Evolutionary conservation across 2,113 vertebrate genomes (phyloP), one percentile per base, ranked within the genome.

Genomic region (Neolamprologus sp.): DNA sequence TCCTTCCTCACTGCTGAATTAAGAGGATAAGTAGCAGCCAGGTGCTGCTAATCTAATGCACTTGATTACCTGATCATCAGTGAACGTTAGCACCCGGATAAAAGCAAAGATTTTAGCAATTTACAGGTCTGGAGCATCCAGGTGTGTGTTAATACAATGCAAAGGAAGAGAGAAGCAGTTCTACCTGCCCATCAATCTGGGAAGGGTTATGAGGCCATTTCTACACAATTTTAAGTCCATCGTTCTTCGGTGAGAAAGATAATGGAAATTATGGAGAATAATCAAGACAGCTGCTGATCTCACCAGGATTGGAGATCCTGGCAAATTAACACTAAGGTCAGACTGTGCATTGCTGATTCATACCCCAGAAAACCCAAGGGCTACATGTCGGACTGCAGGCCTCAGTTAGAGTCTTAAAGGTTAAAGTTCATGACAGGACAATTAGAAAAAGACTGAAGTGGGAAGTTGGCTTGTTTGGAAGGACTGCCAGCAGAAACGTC

Each of bases 41-140:
- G 13, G 37, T 42, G 65, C n/a, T 45, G 37, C 65, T 45, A 73
- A 73, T 73, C 65, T 45, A 73, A 45, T 73, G 3, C 37, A 73
- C n/a, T 26, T 45, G 37, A 16, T 73, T 73, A 4, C 37, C 37
- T 26, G 37, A 45, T 73, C 5, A 45, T 73, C 37, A 73, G n/a
- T 9, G 7, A 10, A 42, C 0, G 1, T 42, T 40, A 42, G 35
- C 37, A 42, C 7, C 65, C 0, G 0, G n/a, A 6, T 26, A 42
- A 71, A 71, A 71, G 65, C 37, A 42, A 40, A 42, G 35, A 9
- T 42, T 42, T 42, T 42, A 3, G n/a, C 37, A 71, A 6, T 26
- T 71, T 71, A 6, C 21, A 42, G 37, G 37, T 42, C 65, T 42
- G 37, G n/a, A 71, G 21, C 13, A 26, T 73, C 13, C 65, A 10